phyloP scores from a whole-genome alignment of 92 coral and sea anemone genomes.

The Isaurus tuberculatus region DNA sequence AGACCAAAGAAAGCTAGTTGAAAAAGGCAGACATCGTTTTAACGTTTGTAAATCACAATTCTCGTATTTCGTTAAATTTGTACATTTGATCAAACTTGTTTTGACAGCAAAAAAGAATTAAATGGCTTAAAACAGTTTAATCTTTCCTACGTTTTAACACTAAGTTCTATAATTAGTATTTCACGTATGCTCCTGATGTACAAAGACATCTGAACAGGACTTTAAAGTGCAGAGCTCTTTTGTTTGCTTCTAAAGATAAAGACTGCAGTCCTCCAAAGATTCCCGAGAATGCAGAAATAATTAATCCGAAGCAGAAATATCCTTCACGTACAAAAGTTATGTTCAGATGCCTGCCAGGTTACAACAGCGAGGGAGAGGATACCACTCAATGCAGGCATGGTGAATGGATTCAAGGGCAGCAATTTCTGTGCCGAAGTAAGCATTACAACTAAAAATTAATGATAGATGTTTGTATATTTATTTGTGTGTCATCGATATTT shows the following conservation, averaged over 20 bases:
- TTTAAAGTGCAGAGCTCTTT: not conserved
- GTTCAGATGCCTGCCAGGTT: conserved; percentile 73
- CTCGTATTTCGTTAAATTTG: too few relatives aligned
- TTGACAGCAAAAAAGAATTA: too few relatives aligned
- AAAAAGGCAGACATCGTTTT: too few relatives aligned
- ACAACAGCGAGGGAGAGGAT: conserved; percentile 79
- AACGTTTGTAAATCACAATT: too few relatives aligned
- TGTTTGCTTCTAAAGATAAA: conserved; percentile 55
- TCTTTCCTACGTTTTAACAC: too few relatives aligned
- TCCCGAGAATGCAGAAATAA: conserved; percentile 72
- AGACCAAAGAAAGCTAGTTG: too few relatives aligned
- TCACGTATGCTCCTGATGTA: not conserved
- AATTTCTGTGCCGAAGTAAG: conserved; percentile 84
- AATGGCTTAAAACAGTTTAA: too few relatives aligned
- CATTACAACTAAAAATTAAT: too few relatives aligned
- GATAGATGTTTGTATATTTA: too few relatives aligned
- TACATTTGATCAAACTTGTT: too few relatives aligned
- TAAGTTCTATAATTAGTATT: too few relatives aligned
- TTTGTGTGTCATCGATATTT: too few relatives aligned
- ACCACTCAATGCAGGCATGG: conserved; percentile 84
- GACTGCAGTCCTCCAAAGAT: conserved; percentile 67
- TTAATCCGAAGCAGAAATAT: conserved; percentile 57
- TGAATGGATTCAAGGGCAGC: conserved; percentile 74
- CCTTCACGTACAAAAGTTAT: conserved; percentile 70
- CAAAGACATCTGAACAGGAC: not conserved